Evolutionary conservation across 2,113 vertebrate genomes (phyloP), one percentile per base, ranked within the genome.

Genomic region (Amphiprion percula): DNA sequence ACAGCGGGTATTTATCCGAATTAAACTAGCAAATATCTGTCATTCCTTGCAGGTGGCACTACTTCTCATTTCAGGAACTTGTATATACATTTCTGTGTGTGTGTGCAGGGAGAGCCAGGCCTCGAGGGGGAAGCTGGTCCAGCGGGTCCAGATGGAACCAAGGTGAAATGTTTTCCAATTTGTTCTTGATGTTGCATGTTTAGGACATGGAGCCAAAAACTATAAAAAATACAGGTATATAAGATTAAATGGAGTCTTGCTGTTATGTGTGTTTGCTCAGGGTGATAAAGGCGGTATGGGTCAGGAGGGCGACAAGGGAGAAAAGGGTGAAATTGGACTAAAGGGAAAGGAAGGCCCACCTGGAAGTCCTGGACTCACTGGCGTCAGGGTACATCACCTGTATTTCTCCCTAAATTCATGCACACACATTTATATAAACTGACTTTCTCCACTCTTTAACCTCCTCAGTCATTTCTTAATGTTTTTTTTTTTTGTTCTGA

Each of bases 241-340:
- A 53, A 17, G 28, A 11, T 59, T 50, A 11, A 63, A 16, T 67
- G 30, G 5, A 5, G 30, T 30, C 4, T 3, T 17, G 4, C 50
- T 30, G 23, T 44, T 64, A 12, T 77, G 19, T 74, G 2, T 68
- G 1, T 46, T 9, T 73, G 12, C 28, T 69, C 87, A 99, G 98
- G 98, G 98, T 66, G 98, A 99, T 85, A 97, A 97, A 75, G 97
- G 97, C 53, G 97, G 98, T 56, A 94, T 94, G 85, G 98, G 98
- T 23, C 94, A 92, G n/a, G 97, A 98, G 44, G 98, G 98, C 2
- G 96, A 97, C 83, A 95, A 77, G 55, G 98, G 98, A 24, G 95
- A 97, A 83, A 99, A 97, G 82, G 98, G 97, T 74, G 94, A 91
- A n/a, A 92, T 94, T 71, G 98, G 98, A 23, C 88, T 96, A 79